Evolutionary conservation across 2,113 vertebrate species (phyloP).

Genomic region (Colossoma macropomum): DNA sequence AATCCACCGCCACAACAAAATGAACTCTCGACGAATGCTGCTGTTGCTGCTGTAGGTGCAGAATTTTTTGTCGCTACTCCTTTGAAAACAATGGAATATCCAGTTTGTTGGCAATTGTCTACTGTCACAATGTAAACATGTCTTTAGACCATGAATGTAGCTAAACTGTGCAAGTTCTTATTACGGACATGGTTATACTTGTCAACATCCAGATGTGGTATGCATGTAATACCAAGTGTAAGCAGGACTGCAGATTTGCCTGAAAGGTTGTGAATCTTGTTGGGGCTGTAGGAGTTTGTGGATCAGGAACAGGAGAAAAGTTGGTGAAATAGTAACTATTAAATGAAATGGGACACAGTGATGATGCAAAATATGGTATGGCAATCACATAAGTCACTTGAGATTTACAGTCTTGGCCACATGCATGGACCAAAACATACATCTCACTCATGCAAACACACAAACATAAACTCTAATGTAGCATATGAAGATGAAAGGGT

Average conservation of each 20-base stretch:
- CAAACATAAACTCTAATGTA: not conserved
- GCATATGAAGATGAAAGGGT: constrained; percentile 59
- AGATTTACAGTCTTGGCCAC: not conserved
- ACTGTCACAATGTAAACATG: too few species aligned
- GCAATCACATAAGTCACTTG: not conserved
- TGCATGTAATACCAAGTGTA: not conserved
- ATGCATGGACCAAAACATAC: constrained; percentile 14
- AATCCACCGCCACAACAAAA: too few species aligned
- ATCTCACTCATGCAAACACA: constrained; percentile 12
- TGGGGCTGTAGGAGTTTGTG: not conserved
- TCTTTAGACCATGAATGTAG: too few species aligned
- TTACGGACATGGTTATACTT: too few species aligned
- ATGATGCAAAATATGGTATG: not conserved
- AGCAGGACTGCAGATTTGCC: not conserved
- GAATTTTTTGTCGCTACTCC: too few species aligned
- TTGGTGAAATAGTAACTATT: not conserved
- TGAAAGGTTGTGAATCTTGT: not conserved
- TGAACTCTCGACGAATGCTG: too few species aligned
- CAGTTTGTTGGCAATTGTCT: too few species aligned
- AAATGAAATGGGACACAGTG: not conserved
- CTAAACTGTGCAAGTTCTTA: too few species aligned
- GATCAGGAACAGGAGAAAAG: not conserved
- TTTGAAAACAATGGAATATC: too few species aligned
- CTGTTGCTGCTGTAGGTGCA: too few species aligned
- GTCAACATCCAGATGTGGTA: too few species aligned